Evolutionary conservation across 2,888 invertebrate species (phyloP).

Genomic region (Himalopsyche tibetana): DNA sequence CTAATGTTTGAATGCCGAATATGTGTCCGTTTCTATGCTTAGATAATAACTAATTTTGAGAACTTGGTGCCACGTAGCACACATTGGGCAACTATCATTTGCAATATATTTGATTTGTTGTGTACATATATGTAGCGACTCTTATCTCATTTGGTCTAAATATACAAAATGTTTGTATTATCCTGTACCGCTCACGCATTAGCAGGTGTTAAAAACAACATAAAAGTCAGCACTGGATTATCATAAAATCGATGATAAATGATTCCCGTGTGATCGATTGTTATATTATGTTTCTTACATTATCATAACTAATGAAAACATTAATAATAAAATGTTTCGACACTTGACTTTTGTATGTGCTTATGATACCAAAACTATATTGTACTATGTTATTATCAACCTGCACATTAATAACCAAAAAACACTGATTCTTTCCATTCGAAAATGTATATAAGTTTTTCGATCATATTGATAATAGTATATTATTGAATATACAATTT

Average conservation of each 20-base stretch:
- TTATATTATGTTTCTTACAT: not conserved
- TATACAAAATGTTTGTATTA: not conserved
- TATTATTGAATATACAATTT: too few species aligned
- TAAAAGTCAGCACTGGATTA: not conserved
- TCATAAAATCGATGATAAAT: not conserved
- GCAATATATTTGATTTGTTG: not conserved
- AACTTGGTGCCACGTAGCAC: conserved; percentile 11
- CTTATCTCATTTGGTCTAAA: conserved; percentile 1
- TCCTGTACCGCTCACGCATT: not conserved
- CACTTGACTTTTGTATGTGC: too few species aligned
- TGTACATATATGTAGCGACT: not conserved
- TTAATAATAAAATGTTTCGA: too few species aligned
- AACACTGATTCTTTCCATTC: too few species aligned
- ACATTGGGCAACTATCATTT: conserved; percentile 23
- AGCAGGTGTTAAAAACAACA: conserved; percentile 10
- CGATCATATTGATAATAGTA: too few species aligned
- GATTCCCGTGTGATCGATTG: not conserved
- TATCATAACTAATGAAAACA: too few species aligned
- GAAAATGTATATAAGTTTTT: too few species aligned
- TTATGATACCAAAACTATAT: too few species aligned
- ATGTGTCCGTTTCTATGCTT: not conserved
- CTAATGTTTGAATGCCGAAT: not conserved
- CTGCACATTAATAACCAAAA: too few species aligned
- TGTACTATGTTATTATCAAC: too few species aligned
- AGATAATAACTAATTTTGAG: too few species aligned